Base-by-base conservation (phyloP, 2,797 vertebrate species). In the Echiichthys vipera region DNA sequence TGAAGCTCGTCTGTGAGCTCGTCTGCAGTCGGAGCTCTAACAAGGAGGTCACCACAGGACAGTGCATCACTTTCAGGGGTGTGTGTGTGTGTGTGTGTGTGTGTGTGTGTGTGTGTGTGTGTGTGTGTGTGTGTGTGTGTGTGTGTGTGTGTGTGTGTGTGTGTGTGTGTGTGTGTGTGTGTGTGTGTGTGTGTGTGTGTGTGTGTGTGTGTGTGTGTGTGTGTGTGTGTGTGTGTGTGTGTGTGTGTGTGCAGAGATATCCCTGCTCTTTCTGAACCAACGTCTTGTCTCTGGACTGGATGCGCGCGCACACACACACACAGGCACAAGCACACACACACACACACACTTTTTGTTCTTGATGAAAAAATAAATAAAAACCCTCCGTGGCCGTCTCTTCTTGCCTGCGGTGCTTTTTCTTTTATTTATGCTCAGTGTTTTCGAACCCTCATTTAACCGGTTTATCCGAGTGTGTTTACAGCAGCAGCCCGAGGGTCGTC, bases 341-440 rank as follows among this genome's bases (percentile, higher is more conserved):
- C 39, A 17, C 55, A 50, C 78, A 61, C 54, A 18, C 36, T 63
- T 9, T 0, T 24, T 68, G 30, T 39, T 25, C 27, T 40, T n/a
- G 18, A 17, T 30, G 13, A 63, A 53, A 22, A 39, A 15, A 15
- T 1, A 51, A 39, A 24, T 4, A 37, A 74, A 66, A 27, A 6
- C 3, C 24, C 27, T 66, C n/a, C 3, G 14, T 29, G n/a, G 14
- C n/a, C n/a, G n/a, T n/a, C n/a, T n/a, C n/a, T n/a, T 34, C 17
- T 40, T 11, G 42, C 70, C 76, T 39, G 46, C 58, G 47, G 73
- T 36, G 15, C 40, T 11, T 72, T 84, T 74, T 74, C 63, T 45
- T 71, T 80, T 51, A 61, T 71, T 82, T 65, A 71, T 37, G 40
- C 34, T 67, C 54, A 13, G 36, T 66, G 13, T 62, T 55, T 59